Evolutionary conservation across 2,113 vertebrate genomes (phyloP), one percentile per base, ranked within the genome.

Genomic region (Sander lucioperca): DNA sequence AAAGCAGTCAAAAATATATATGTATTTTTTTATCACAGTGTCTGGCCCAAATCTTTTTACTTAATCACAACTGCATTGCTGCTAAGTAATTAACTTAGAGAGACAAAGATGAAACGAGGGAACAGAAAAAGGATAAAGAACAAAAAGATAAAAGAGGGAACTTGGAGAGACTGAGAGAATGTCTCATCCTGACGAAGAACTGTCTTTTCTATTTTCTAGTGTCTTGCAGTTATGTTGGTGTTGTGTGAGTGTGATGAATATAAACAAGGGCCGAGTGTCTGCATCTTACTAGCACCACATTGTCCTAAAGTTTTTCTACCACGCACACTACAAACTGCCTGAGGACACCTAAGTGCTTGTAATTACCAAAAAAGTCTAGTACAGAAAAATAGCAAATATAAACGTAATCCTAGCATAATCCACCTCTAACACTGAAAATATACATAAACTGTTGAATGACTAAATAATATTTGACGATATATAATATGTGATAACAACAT

Each of bases 161-260:
- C 27, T 36, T 47, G 10, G 21, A 23, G 18, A 33, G 64, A 62
- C 45, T 21, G 30, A 53, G 7, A 18, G 1, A 39, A 43, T 43
- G 53, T 73, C 5, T 77, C 33, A 1, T 10, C 59, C 7, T 47
- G 23, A 66, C 65, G 2, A 68, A 23, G 11, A 61, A 45, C 58
- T 36, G 3, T 25, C 73, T 67, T 68, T 43, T 73, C 45, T 21
- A 58, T 54, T 65, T 70, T 48, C 23, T 16, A 14, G 30, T 50
- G 56, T 48, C 58, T 59, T 45, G 23, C 18, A 48, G 14, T 21
- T 61, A 39, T 62, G 45, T 63, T 58, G 61, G 21, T 75, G 33
- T 54, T 68, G 70, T 65, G 66, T 13, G 15, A 69, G 23, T 39
- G 54, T 63, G 65, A 43, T 23, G 5, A 48, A 75, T 70, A 78